A percentile compares a stretch with the other conserved stretches of the same genome.
These are phyloP conservation scores for Pelodytes ibericus DNA, from an alignment of 2,797 vertebrate genomes.

Conservation along the genomic window DNA sequence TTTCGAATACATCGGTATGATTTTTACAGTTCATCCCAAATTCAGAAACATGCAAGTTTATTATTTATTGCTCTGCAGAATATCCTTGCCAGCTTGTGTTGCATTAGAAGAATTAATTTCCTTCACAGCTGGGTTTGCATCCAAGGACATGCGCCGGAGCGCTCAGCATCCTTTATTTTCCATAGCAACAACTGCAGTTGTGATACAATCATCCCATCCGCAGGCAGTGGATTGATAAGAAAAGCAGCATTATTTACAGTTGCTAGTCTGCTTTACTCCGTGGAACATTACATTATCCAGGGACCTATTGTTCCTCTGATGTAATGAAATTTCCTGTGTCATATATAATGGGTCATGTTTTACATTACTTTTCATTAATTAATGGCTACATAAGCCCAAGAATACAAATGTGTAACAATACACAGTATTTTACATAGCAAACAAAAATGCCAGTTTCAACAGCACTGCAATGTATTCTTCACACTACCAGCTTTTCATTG, in stretches of 20 bases:
- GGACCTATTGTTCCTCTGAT: not conserved
- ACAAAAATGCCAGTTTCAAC: no score
- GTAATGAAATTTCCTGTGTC: not conserved
- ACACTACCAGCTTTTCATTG: no score
- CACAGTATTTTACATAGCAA: no score
- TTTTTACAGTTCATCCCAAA: no score
- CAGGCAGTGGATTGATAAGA: conserved; percentile 29
- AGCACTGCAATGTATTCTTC: no score
- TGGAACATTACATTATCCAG: not conserved
- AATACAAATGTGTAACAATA: no score
- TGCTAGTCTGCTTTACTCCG: not conserved
- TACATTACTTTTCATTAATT: no score
- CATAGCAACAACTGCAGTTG: conserved; percentile 47
- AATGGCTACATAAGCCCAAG: no score
- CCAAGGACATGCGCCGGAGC: conserved; percentile 37
- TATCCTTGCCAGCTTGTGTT: no score
- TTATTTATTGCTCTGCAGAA: not conserved
- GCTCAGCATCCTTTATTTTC: conserved; percentile 39
- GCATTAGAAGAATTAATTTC: conserved; percentile 14
- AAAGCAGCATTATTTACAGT: conserved; percentile 10
- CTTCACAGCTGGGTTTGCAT: conserved; percentile 35
- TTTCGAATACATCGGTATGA: no score
- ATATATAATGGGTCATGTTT: not conserved
- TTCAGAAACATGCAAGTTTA: not conserved
- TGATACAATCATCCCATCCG: conserved; percentile 46